These are phyloP conservation scores for Zeus faber DNA, from an alignment of 2,113 vertebrate genomes.

Conservation along the genomic window DNA sequence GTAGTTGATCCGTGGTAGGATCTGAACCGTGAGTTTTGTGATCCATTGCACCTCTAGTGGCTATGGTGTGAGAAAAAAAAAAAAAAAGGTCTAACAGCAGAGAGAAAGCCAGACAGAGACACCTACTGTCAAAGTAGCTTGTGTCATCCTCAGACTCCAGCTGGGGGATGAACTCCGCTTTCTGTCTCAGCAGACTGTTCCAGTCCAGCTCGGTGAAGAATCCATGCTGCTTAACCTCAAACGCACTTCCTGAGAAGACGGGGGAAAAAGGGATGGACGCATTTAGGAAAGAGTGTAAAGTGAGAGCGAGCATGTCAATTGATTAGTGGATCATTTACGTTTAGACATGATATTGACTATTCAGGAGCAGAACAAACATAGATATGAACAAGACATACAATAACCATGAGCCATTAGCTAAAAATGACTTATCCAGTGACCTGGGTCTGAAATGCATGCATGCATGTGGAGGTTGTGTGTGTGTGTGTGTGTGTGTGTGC, in stretches of 20 bases:
- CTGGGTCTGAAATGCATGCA: neutral
- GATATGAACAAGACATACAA: neutral
- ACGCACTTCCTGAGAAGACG: constrained; percentile 80
- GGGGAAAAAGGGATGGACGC: neutral
- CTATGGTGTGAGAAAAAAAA: too few relatives aligned
- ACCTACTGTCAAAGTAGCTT: constrained; percentile 96
- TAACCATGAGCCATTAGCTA: too few relatives aligned
- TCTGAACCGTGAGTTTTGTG: too few relatives aligned
- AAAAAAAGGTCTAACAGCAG: too few relatives aligned
- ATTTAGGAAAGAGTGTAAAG: too few relatives aligned
- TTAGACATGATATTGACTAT: too few relatives aligned
- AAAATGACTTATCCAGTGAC: neutral
- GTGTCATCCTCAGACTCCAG: constrained; percentile 97
- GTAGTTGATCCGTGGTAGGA: too few relatives aligned
- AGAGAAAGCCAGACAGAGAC: neutral
- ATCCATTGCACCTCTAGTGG: too few relatives aligned
- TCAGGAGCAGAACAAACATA: too few relatives aligned
- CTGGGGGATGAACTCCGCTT: constrained; percentile 97
- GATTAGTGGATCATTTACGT: neutral
- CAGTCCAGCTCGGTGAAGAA: constrained; percentile 96
- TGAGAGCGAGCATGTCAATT: neutral
- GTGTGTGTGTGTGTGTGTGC: neutral
- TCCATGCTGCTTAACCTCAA: constrained; percentile 92
- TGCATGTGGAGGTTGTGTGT: constrained; percentile 6
- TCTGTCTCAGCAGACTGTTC: constrained; percentile 96